Percentiles rank a stretch among this genome's conserved stretches.
Conservation (phyloP, 2,113 vertebrate genomes). For the Ammodramus savannarum region DNA sequence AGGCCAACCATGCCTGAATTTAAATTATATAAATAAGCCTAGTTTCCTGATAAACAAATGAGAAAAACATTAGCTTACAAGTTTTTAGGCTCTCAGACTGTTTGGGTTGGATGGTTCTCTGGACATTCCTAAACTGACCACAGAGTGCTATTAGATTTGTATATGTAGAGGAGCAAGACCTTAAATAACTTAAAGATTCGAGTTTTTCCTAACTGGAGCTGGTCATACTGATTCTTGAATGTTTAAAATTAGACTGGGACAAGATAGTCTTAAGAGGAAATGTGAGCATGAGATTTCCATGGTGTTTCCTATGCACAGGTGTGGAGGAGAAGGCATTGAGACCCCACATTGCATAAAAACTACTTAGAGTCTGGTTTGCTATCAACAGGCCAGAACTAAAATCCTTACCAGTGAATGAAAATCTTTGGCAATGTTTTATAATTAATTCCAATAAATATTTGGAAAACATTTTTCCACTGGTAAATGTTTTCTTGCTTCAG, state of each 20-base stretch:
- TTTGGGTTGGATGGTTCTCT: slow-evolving; percentile 13
- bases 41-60: slow-evolving; percentile 2
- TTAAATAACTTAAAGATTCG: neutral
- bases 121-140: neutral
- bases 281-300: neutral
- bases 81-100: neutral
- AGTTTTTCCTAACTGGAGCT: neutral
- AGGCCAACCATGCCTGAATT: neutral
- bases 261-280: neutral
- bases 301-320: neutral
- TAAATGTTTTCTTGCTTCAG: neutral
- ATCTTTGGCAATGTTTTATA: neutral
- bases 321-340: neutral
- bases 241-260: neutral
- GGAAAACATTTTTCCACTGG: neutral
- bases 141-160: neutral
- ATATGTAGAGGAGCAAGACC: neutral
- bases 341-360: neutral
- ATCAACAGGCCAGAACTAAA: neutral
- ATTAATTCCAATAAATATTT: neutral
- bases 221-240: neutral
- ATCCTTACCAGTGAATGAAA: neutral
- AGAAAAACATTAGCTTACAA: neutral
- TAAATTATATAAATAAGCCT: neutral
- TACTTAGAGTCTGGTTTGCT: neutral